Evolutionary conservation across 2,113 vertebrate species (phyloP).

Genomic region (Muscicapa adusta): DNA sequence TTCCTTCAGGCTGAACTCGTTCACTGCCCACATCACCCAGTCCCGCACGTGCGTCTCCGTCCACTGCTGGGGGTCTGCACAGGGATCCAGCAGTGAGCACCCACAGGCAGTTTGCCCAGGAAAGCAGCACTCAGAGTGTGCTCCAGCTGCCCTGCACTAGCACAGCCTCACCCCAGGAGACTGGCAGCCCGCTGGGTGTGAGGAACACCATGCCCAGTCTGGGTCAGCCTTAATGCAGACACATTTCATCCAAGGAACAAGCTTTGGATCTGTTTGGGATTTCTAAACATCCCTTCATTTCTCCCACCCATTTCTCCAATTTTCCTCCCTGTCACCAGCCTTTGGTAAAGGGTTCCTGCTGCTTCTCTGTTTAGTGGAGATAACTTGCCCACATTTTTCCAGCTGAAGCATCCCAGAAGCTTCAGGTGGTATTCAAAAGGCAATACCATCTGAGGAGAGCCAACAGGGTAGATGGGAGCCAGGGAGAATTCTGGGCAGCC

Average conservation of each 20-base stretch:
- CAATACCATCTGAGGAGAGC: neutral
- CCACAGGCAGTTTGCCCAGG: neutral
- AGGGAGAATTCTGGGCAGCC: neutral
- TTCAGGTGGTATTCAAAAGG: neutral
- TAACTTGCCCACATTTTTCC: neutral
- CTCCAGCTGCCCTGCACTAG: neutral
- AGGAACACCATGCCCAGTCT: neutral
- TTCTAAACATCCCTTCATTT: neutral
- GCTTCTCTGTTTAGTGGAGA: neutral
- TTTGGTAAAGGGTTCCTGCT: neutral
- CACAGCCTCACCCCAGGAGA: neutral
- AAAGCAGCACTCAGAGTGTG: neutral
- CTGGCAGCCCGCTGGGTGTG: rapidly evolving
- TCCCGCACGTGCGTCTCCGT: constrained; percentile 90
- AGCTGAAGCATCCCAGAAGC: neutral
- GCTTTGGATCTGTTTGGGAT: neutral
- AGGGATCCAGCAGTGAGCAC: neutral
- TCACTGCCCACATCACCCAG: constrained; percentile 97
- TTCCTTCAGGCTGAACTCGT: constrained; percentile 96
- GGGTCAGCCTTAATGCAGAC: rapidly evolving
- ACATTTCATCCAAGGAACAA: neutral
- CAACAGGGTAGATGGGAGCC: neutral
- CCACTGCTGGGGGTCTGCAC: constrained; percentile 92
- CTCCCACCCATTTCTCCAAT: neutral
- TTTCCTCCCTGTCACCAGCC: neutral